Percentiles rank a stretch among this genome's conserved stretches.
phyloP scores from a whole-genome alignment of 2,113 vertebrate species.

The Laterallus jamaicensis region DNA sequence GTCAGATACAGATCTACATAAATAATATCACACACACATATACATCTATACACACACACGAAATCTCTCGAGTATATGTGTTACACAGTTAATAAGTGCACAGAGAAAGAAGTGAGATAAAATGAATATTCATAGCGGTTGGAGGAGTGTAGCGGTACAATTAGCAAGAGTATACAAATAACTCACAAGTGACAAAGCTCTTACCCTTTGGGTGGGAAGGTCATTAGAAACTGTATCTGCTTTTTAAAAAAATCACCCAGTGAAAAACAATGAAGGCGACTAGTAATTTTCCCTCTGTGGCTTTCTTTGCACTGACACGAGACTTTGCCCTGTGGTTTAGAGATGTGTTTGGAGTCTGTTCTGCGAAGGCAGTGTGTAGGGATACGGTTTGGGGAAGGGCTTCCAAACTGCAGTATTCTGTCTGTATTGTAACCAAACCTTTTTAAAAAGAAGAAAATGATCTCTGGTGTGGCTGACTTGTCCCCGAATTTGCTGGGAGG shows the following conservation, averaged over 20 bases:
- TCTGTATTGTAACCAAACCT: not conserved
- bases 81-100: slow-evolving; percentile 49
- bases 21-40: not conserved
- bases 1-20: not conserved
- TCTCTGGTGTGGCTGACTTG: not conserved
- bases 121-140: slow-evolving; percentile 59
- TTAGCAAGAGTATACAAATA: slow-evolving; percentile 61
- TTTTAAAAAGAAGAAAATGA: not conserved
- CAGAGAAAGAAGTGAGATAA: slow-evolving; percentile 46
- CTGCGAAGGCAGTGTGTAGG: accelerated
- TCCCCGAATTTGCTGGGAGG: not conserved
- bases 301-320: not conserved
- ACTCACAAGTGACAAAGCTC: slow-evolving; percentile 54
- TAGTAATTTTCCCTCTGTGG: not conserved
- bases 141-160: slow-evolving; percentile 55
- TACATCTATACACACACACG: not conserved
- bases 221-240: slow-evolving; percentile 24
- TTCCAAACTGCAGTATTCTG: not conserved
- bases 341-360: not conserved
- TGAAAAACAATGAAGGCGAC: not conserved
- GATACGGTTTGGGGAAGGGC: not conserved
- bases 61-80: slow-evolving; percentile 5
- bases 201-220: slow-evolving; percentile 18
- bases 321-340: not conserved
- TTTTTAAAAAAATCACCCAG: not conserved